These are phyloP conservation scores for Xanthostigma xanthostigma DNA, from an alignment of 2,888 invertebrate genomes.

Conservation along the genomic window DNA sequence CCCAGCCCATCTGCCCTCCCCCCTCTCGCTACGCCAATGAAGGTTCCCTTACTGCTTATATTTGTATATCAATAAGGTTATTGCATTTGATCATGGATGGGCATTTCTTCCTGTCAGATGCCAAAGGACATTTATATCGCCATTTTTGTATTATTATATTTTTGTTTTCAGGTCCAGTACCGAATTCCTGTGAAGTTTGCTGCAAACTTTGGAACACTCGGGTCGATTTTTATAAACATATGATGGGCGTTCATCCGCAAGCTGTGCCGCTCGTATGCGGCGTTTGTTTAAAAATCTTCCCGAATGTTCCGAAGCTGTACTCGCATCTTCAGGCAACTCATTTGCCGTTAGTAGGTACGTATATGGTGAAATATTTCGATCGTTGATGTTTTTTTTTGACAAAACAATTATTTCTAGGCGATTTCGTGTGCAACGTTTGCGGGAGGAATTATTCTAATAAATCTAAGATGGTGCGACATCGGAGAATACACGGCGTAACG, in stretches of 20 bases:
- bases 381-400: no score
- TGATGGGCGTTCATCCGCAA: slow-evolving; percentile 34
- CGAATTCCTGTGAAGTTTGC: slow-evolving; percentile 31
- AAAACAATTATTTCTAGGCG: slow-evolving; percentile 19
- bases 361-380: no score
- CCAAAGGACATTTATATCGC: no score
- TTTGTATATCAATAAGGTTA: no score
- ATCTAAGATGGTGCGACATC: slow-evolving; percentile 33
- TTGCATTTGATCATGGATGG: no score
- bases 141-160: slow-evolving; percentile 9
- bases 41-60: no score
- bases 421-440: slow-evolving; percentile 33
- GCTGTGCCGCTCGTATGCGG: slow-evolving; percentile 32
- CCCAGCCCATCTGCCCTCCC: no score
- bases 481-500: slow-evolving; percentile 28
- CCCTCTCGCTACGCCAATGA: no score
- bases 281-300: slow-evolving; percentile 32
- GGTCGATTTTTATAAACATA: slow-evolving; percentile 35
- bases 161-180: slow-evolving; percentile 10
- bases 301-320: slow-evolving; percentile 27
- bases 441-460: slow-evolving; percentile 33
- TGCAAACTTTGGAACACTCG: slow-evolving; percentile 33
- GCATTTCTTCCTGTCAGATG: no score
- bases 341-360: slow-evolving; percentile 22
- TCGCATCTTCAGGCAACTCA: slow-evolving; percentile 28